Evolutionary conservation across 2,113 vertebrate genomes (phyloP).

Genomic region (Felis catus): DNA sequence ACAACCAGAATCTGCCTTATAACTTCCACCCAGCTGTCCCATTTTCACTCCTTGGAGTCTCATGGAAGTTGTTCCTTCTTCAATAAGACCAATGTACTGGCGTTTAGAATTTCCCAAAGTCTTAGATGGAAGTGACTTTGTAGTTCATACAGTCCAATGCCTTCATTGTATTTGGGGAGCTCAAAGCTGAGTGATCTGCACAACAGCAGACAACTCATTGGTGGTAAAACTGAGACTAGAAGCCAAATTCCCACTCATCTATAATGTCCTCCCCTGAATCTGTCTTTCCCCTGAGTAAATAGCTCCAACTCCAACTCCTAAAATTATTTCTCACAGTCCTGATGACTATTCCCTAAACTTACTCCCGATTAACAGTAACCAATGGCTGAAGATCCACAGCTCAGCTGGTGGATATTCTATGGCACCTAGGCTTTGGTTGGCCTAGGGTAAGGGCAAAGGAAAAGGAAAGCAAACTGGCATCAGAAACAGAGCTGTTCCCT

Average conservation of each 20-base stretch:
- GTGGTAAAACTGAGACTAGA: constrained; percentile 1
- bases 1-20: not conserved
- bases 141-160: not conserved
- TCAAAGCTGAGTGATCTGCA: not conserved
- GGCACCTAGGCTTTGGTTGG: not conserved
- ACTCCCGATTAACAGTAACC: not conserved
- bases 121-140: not conserved
- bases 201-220: not conserved
- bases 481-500: not conserved
- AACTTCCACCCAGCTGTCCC: not conserved
- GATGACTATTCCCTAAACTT: not conserved
- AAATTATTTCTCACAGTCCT: not conserved
- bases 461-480: not conserved
- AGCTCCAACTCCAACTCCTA: not conserved
- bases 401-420: not conserved
- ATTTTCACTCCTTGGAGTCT: not conserved
- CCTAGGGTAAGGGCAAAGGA: not conserved
- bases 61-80: not conserved
- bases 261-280: not conserved
- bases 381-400: not conserved
- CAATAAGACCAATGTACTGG: not conserved
- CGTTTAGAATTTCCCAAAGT: constrained; percentile 2
- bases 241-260: not conserved
- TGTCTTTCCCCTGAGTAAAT: not conserved
- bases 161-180: not conserved